A percentile compares a stretch with the other conserved stretches of the same genome.
These are phyloP conservation scores for Lithodes maja DNA, from an alignment of 2,888 invertebrate genomes.

Conservation along the genomic window DNA sequence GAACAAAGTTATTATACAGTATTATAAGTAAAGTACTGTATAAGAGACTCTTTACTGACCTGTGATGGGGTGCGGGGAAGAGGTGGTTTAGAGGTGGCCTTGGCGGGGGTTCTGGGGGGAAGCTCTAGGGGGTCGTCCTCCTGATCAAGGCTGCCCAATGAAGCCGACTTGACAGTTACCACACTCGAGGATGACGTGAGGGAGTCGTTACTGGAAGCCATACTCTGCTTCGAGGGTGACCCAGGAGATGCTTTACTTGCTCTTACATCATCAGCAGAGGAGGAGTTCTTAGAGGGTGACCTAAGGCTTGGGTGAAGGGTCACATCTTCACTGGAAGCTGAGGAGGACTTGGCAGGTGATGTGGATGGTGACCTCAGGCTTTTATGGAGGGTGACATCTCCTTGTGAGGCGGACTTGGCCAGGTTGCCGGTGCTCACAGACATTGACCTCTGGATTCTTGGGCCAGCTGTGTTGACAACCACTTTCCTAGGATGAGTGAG, in stretches of 20 bases:
- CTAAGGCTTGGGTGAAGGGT: slow-evolving; percentile 38
- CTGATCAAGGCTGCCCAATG: slow-evolving; percentile 61
- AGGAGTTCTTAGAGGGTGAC: slow-evolving; percentile 58
- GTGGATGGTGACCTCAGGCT: neutral
- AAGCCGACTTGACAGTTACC: slow-evolving; percentile 72
- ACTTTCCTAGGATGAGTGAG: slow-evolving; percentile 48
- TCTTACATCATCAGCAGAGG: slow-evolving; percentile 65
- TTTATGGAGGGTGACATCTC: slow-evolving; percentile 38
- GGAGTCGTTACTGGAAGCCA: slow-evolving; percentile 72
- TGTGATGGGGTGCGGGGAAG: slow-evolving; percentile 65
- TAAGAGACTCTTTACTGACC: slow-evolving; percentile 27
- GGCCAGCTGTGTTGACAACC: slow-evolving; percentile 19
- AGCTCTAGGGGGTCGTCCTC: slow-evolving; percentile 66
- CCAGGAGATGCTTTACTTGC: slow-evolving; percentile 54
- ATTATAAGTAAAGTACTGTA: no score
- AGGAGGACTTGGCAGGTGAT: neutral
- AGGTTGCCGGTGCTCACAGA: slow-evolving; percentile 58
- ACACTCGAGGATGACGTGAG: slow-evolving; percentile 72
- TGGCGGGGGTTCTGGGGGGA: slow-evolving; percentile 62
- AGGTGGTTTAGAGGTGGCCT: slow-evolving; percentile 61
- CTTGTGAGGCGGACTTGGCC: slow-evolving; percentile 67
- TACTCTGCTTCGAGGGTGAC: slow-evolving; percentile 68
- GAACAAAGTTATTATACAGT: neutral
- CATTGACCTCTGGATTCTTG: slow-evolving; percentile 56
- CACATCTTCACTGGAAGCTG: slow-evolving; percentile 8